These are phyloP conservation scores for Hyppa rectilinea DNA, from an alignment of 2,888 invertebrate species.

Conservation along the genomic window DNA sequence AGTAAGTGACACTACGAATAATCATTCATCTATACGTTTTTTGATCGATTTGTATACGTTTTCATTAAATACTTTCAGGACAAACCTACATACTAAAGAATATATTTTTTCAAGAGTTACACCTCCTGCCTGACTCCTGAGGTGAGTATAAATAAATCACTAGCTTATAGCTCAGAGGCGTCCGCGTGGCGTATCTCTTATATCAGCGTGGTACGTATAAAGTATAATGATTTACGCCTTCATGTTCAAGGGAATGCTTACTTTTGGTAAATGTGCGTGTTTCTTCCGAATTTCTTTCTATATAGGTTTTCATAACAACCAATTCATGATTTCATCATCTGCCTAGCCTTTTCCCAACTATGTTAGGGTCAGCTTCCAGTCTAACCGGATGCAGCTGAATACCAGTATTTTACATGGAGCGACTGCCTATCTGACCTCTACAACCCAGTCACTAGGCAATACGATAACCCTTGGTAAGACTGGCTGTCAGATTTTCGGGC, in stretches of 20 bases:
- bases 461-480: too few species aligned
- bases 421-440: too few species aligned
- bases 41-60: not conserved
- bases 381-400: not conserved
- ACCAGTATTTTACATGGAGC: not conserved
- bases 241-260: conserved; percentile 12
- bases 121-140: not conserved
- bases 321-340: not conserved
- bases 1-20: not conserved
- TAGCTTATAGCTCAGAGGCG: conserved; percentile 29
- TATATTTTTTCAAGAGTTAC: conserved; percentile 6
- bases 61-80: not conserved
- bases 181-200: conserved; percentile 29
- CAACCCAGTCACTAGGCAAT: too few species aligned
- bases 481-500: too few species aligned
- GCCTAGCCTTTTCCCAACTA: too few species aligned
- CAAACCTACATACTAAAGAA: not conserved
- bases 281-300: not conserved
- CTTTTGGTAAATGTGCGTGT: not conserved
- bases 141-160: conserved; percentile 49
- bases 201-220: conserved; percentile 42
- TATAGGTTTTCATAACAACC: not conserved
- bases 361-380: too few species aligned
- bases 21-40: too few species aligned
- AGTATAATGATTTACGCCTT: conserved; percentile 42